A percentile compares a stretch with the other conserved stretches of the same genome.
phyloP scores from a whole-genome alignment of 2,797 vertebrate species.

The Premnoplex brunnescens region DNA sequence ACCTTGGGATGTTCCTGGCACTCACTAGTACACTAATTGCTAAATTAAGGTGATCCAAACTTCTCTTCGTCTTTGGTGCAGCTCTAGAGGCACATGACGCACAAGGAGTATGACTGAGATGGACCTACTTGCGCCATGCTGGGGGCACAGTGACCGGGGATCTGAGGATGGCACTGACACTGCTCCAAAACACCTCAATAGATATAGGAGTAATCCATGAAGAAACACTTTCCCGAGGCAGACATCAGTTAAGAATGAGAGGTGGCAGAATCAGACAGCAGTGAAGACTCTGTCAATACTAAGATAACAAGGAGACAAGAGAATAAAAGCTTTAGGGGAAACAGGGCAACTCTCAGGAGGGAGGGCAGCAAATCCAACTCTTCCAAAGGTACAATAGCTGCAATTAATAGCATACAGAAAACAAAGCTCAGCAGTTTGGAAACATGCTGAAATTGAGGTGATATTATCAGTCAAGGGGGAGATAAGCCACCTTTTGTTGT shows the following conservation, averaged over 20 bases:
- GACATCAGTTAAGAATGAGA: not conserved
- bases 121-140: fast-evolving
- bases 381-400: not conserved
- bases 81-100: not conserved
- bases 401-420: not conserved
- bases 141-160: not conserved
- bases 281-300: not conserved
- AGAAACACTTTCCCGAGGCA: not conserved
- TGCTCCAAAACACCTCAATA: not conserved
- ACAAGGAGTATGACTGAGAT: not conserved
- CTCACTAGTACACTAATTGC: not conserved
- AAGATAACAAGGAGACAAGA: not conserved
- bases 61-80: not conserved
- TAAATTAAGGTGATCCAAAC: not conserved
- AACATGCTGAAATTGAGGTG: not conserved
- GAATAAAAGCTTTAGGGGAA: not conserved
- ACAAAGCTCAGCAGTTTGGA: not conserved
- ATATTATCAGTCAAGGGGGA: not conserved
- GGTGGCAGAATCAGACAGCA: not conserved
- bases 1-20: not conserved
- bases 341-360: not conserved
- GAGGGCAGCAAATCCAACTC: not conserved
- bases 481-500: not conserved
- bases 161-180: not conserved
- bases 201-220: not conserved